Evolutionary conservation across 1,140 invertebrate genomes (phyloP).

Genomic region (Dryas iulia): DNA sequence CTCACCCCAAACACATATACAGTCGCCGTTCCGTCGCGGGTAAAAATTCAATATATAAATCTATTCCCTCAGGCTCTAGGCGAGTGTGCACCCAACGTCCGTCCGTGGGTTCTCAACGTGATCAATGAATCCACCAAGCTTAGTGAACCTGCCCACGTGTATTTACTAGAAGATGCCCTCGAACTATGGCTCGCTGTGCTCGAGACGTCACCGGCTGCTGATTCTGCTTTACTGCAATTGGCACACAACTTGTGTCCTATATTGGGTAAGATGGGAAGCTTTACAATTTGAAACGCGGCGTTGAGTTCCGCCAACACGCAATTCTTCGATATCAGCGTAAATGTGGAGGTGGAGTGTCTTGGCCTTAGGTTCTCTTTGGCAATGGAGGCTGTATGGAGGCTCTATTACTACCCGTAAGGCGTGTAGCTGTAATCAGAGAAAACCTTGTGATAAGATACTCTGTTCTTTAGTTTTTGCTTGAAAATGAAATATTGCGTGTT

Average conservation of each 20-base stretch:
- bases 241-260: slow-evolving; percentile 89
- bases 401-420: too few species aligned
- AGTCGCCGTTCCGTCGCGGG: too few species aligned
- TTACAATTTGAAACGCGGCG: not conserved
- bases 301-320: not conserved
- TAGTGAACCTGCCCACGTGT: slow-evolving; percentile 90
- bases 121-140: slow-evolving; percentile 91
- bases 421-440: too few species aligned
- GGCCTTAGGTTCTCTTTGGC: too few species aligned
- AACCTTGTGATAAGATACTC: too few species aligned
- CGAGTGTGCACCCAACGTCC: slow-evolving; percentile 55
- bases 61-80: slow-evolving; percentile 49
- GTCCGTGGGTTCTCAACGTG: slow-evolving; percentile 66
- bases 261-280: slow-evolving; percentile 83
- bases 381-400: too few species aligned
- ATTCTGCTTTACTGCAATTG: slow-evolving; percentile 84
- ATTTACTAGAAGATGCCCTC: slow-evolving; percentile 95
- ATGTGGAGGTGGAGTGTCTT: too few species aligned
- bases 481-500: too few species aligned
- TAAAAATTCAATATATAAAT: not conserved
- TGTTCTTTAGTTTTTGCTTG: too few species aligned
- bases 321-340: not conserved
- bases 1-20: not conserved
- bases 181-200: slow-evolving; percentile 93
- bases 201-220: slow-evolving; percentile 82